Conservation (phyloP, 2,888 invertebrate species). For the Eulithis prunata region DNA sequence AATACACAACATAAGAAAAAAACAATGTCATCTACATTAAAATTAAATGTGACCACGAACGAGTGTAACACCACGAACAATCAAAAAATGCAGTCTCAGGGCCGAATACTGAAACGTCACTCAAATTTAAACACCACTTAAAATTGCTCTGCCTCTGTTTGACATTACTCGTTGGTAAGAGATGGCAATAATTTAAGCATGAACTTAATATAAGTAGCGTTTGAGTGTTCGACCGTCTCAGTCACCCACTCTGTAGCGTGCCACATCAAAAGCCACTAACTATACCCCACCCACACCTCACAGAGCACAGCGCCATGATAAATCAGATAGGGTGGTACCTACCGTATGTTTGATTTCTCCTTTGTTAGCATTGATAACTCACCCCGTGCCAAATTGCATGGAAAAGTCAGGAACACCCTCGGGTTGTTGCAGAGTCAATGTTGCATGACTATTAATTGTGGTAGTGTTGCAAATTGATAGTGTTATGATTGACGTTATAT, state of each 20-base stretch:
- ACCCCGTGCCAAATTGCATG: slow-evolving; percentile 45
- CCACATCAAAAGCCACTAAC: neutral
- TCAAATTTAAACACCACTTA: too few species aligned
- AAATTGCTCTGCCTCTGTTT: too few species aligned
- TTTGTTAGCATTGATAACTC: slow-evolving; percentile 38
- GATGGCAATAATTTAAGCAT: too few species aligned
- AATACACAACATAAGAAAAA: too few species aligned
- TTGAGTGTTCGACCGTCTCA: too few species aligned
- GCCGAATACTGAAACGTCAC: too few species aligned
- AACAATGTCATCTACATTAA: too few species aligned
- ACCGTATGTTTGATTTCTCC: slow-evolving; percentile 47
- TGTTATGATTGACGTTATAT: neutral
- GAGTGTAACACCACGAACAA: too few species aligned
- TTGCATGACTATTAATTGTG: slow-evolving; percentile 5
- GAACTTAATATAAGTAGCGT: too few species aligned
- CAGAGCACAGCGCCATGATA: slow-evolving; percentile 29
- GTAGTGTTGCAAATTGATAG: slow-evolving; percentile 6
- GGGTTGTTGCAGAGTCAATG: slow-evolving; percentile 10
- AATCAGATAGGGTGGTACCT: slow-evolving; percentile 39
- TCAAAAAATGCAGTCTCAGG: too few species aligned
- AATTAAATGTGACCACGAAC: too few species aligned
- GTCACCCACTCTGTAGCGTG: neutral
- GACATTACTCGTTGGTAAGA: too few species aligned
- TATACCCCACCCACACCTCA: slow-evolving; percentile 2
- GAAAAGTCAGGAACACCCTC: slow-evolving; percentile 42